Percentiles rank a stretch among this genome's conserved stretches.
Conservation (phyloP, 2,113 vertebrate species). For the Euleptes europaea region DNA sequence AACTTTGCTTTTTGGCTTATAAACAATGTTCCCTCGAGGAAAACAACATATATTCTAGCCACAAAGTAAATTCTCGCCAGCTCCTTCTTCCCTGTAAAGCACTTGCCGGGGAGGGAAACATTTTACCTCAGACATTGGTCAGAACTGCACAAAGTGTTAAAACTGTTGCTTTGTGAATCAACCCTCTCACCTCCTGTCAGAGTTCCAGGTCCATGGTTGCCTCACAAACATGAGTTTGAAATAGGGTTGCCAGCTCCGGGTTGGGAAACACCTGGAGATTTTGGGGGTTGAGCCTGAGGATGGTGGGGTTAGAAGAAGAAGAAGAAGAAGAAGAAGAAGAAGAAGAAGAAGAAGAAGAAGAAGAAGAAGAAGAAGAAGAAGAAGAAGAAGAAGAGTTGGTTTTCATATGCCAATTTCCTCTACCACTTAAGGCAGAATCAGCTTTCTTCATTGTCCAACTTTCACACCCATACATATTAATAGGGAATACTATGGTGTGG, state of each 20-base stretch:
- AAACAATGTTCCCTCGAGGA: slow-evolving; percentile 16
- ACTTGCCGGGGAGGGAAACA: too few relatives aligned
- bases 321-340: too few relatives aligned
- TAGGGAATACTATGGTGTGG: too few relatives aligned
- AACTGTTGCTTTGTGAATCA: neutral
- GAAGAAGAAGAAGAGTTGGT: too few relatives aligned
- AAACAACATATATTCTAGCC: neutral
- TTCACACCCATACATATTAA: too few relatives aligned
- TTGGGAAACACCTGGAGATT: neutral
- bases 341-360: too few relatives aligned
- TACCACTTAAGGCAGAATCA: too few relatives aligned
- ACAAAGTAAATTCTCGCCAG: neutral
- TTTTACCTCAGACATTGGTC: neutral
- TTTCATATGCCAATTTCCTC: too few relatives aligned
- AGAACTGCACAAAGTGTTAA: neutral
- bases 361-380: too few relatives aligned
- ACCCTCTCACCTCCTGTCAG: neutral
- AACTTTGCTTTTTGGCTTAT: neutral
- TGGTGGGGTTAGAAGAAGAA: too few relatives aligned
- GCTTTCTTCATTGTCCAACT: too few relatives aligned
- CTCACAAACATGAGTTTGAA: neutral
- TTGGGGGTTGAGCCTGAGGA: neutral
- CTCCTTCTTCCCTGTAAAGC: neutral
- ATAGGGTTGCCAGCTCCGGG: too few relatives aligned
- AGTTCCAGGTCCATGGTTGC: neutral